phyloP scores from a whole-genome alignment of 1,140 invertebrate genomes.

The Ceratosolen solmsi region DNA sequence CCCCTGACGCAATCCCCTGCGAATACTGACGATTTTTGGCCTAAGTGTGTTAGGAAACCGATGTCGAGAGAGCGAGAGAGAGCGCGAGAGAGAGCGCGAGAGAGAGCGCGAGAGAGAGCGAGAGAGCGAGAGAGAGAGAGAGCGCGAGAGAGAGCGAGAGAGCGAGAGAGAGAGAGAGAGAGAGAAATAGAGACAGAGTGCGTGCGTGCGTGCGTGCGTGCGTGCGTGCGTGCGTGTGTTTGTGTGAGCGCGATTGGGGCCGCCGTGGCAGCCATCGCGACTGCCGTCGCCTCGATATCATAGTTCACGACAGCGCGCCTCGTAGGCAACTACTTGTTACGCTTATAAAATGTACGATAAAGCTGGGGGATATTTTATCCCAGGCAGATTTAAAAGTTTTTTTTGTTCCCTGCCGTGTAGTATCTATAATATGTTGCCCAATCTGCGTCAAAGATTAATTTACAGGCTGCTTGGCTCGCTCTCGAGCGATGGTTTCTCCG shows the following conservation, averaged over 20 bases:
- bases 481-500: neutral
- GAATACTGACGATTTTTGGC: conserved; percentile 27
- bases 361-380: neutral
- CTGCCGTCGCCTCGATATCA: conserved; percentile 15
- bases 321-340: neutral
- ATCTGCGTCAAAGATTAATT: neutral
- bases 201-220: too few relatives aligned
- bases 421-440: neutral
- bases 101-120: neutral
- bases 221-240: too few relatives aligned
- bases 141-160: neutral
- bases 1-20: conserved; percentile 37
- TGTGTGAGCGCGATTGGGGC: too few relatives aligned
- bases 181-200: too few relatives aligned
- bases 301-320: neutral
- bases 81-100: neutral
- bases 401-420: neutral
- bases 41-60: neutral
- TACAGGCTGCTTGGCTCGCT: neutral
- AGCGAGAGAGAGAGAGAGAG: neutral
- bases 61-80: neutral
- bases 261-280: conserved; percentile 24
- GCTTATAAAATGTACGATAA: conserved; percentile 22
- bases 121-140: too few relatives aligned
- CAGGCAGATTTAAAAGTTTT: neutral